Conservation (phyloP, 2,797 vertebrate genomes). For the Adrianichthys oophorus region DNA sequence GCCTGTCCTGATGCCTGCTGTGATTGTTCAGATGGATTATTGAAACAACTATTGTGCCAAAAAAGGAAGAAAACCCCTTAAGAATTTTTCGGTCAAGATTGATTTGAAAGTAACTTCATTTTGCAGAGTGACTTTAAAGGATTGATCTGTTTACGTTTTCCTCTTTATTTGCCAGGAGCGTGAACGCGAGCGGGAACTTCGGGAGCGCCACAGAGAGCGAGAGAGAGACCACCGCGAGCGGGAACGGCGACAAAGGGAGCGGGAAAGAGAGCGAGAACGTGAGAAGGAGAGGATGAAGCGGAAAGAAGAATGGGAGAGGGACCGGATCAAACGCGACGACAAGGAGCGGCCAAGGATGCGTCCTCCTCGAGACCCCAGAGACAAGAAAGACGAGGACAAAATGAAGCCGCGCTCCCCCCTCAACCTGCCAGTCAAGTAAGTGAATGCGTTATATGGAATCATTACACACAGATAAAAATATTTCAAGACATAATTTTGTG, state of each 20-base stretch:
- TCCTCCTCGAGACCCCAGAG: slow-evolving; percentile 77
- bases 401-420: slow-evolving; percentile 86
- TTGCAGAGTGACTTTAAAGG: too few relatives aligned
- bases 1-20: too few relatives aligned
- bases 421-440: slow-evolving; percentile 82
- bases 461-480: too few relatives aligned
- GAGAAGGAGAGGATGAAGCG: slow-evolving; percentile 91
- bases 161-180: slow-evolving; percentile 76
- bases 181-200: slow-evolving; percentile 82
- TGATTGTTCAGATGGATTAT: too few relatives aligned
- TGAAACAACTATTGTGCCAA: too few relatives aligned
- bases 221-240: slow-evolving; percentile 91
- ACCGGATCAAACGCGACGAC: slow-evolving; percentile 80
- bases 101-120: too few relatives aligned
- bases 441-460: too few relatives aligned
- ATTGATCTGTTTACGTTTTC: not conserved
- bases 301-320: slow-evolving; percentile 83
- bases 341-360: slow-evolving; percentile 77
- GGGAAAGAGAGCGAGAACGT: slow-evolving; percentile 84
- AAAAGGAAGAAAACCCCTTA: too few relatives aligned
- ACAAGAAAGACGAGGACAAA: slow-evolving; percentile 91
- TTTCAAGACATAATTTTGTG: too few relatives aligned
- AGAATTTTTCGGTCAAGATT: too few relatives aligned
- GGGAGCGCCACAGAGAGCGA: slow-evolving; percentile 85
- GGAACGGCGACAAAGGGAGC: slow-evolving; percentile 82